A percentile compares a stretch with the other conserved stretches of the same genome.
Evolutionary conservation across 2,888 invertebrate species (phyloP).

Genomic region (Sinotaia quadrata): DNA sequence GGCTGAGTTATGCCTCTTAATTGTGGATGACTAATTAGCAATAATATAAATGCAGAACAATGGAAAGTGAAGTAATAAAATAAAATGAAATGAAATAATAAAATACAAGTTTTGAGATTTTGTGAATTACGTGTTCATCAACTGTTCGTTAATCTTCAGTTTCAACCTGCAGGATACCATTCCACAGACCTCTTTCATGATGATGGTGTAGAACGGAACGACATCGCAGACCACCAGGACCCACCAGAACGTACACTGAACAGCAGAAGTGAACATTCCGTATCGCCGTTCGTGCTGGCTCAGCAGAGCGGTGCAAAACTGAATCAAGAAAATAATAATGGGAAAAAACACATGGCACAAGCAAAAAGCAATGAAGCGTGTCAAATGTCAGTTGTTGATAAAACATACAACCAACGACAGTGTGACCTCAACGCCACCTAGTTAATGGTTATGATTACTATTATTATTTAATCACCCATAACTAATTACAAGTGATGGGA

Average conservation of each 20-base stretch:
- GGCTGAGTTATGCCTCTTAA: too few species aligned
- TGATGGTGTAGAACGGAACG: slow-evolving; percentile 56
- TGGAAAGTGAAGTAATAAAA: too few species aligned
- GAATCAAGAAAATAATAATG: not conserved
- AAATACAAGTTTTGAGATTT: too few species aligned
- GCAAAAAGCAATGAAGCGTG: too few species aligned
- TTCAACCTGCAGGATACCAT: not conserved
- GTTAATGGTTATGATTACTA: too few species aligned
- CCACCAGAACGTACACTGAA: slow-evolving; percentile 63
- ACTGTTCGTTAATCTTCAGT: not conserved
- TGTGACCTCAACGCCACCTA: too few species aligned
- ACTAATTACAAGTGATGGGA: too few species aligned
- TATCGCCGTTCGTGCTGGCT: slow-evolving; percentile 52
- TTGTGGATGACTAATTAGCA: too few species aligned
- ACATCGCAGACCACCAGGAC: slow-evolving; percentile 51
- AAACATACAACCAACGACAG: slow-evolving; percentile 1
- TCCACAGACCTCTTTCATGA: slow-evolving; percentile 41
- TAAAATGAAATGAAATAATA: too few species aligned
- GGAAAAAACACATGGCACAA: not conserved
- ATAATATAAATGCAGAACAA: too few species aligned
- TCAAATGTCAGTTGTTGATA: not conserved
- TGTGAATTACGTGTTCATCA: not conserved
- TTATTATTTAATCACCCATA: too few species aligned
- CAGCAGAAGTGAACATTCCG: slow-evolving; percentile 59
- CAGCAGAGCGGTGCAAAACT: slow-evolving; percentile 30